Conservation (phyloP, 2,113 vertebrate genomes). For the Zeus faber region DNA sequence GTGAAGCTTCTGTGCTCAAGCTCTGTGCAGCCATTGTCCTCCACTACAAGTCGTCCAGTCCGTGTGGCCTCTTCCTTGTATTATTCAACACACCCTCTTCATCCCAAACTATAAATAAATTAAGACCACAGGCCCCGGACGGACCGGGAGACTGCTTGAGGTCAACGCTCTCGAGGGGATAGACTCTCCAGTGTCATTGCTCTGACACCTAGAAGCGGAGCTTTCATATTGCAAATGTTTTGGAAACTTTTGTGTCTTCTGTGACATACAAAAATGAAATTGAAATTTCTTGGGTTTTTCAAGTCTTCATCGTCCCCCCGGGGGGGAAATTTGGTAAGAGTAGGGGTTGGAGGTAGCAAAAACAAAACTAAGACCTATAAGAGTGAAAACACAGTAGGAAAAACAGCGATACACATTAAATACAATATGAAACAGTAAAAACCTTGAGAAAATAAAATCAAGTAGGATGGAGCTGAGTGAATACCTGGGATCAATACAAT, state of each 20-base stretch:
- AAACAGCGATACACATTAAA: too few relatives aligned
- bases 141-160: conserved; percentile 45
- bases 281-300: too few relatives aligned
- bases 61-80: conserved; percentile 54
- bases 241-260: conserved; percentile 20
- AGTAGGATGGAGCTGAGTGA: too few relatives aligned
- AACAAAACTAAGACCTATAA: too few relatives aligned
- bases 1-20: too few relatives aligned
- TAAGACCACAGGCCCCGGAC: conserved; percentile 43
- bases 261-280: neutral
- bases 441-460: too few relatives aligned
- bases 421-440: too few relatives aligned
- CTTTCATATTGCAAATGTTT: conserved; percentile 23
- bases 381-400: too few relatives aligned
- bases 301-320: too few relatives aligned
- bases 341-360: too few relatives aligned
- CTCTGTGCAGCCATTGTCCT: conserved; percentile 31
- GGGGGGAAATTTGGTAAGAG: too few relatives aligned
- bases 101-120: conserved; percentile 65
- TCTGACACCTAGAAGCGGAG: conserved; percentile 37
- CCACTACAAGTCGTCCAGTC: conserved; percentile 21
- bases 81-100: conserved; percentile 65
- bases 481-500: too few relatives aligned
- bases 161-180: conserved; percentile 43
- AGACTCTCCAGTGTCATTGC: conserved; percentile 33